Percentiles rank a stretch among this genome's conserved stretches.
phyloP scores from a whole-genome alignment of 2,113 vertebrate species.

The Tiliqua scincoides region DNA sequence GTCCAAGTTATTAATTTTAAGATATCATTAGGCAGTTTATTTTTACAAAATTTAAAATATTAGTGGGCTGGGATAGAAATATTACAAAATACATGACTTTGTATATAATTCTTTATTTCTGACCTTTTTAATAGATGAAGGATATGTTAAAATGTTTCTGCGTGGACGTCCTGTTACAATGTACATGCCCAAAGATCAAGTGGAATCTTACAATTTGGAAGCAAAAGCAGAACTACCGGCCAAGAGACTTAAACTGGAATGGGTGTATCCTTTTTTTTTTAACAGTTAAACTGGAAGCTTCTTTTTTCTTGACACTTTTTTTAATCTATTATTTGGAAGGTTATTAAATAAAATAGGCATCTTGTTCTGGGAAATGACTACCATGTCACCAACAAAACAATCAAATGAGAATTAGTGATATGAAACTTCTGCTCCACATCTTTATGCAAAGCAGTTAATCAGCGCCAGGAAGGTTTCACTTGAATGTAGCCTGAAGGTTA shows the following conservation, averaged over 20 bases:
- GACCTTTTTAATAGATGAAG: conserved; percentile 90
- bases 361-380: neutral
- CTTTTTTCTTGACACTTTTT: conserved; percentile 9
- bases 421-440: conserved; percentile 26
- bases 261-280: conserved; percentile 95
- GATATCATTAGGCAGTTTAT: conserved; percentile 10
- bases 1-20: conserved; percentile 7
- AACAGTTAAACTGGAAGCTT: conserved; percentile 3
- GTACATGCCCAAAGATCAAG: conserved; percentile 96
- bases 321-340: neutral
- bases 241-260: conserved; percentile 95
- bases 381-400: conserved; percentile 16
- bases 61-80: conserved; percentile 50
- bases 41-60: conserved; percentile 21
- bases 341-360: conserved; percentile 12
- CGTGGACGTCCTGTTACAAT: conserved; percentile 97
- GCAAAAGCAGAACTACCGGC: conserved; percentile 89
- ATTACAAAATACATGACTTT: conserved; percentile 10
- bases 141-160: conserved; percentile 98
- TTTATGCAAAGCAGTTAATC: conserved; percentile 11
- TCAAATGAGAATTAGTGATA: conserved; percentile 37
- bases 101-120: conserved; percentile 57
- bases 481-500: conserved; percentile 58
- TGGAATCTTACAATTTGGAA: conserved; percentile 93
- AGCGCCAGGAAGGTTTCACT: conserved; percentile 44